phyloP scores from a whole-genome alignment of 1,140 invertebrate species.

The Drosophila baimaii region DNA sequence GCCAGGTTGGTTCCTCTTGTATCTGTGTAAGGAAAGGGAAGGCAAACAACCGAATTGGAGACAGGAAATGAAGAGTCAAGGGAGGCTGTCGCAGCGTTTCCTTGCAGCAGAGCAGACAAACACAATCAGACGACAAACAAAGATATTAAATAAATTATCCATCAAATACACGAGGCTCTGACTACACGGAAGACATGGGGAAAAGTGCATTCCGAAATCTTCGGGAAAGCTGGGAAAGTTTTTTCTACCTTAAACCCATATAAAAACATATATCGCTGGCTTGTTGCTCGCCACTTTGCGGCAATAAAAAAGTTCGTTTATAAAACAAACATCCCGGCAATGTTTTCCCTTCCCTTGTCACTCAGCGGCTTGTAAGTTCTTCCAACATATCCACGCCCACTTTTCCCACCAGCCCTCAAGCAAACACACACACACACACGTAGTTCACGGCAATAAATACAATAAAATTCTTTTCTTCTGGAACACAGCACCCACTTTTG shows the following conservation, averaged over 20 bases:
- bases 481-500: neutral
- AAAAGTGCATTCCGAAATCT: slow-evolving; percentile 13
- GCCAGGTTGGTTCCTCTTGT: rapidly evolving
- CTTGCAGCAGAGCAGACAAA: neutral
- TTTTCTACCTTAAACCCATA: slow-evolving; percentile 3
- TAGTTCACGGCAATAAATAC: slow-evolving; percentile 36
- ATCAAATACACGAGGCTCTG: slow-evolving; percentile 4
- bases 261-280: slow-evolving; percentile 12
- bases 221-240: neutral
- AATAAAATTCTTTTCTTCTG: slow-evolving; percentile 28
- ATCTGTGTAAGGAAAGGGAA: neutral
- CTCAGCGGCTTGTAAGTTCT: slow-evolving; percentile 68
- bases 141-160: slow-evolving; percentile 18
- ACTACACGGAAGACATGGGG: neutral
- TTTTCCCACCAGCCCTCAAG: slow-evolving; percentile 6
- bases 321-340: slow-evolving; percentile 67
- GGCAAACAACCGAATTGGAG: slow-evolving; percentile 41
- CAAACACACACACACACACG: slow-evolving; percentile 10
- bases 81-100: neutral
- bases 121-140: slow-evolving; percentile 15
- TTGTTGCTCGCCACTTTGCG: slow-evolving; percentile 68
- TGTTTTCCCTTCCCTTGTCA: slow-evolving; percentile 62
- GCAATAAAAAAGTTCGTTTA: slow-evolving; percentile 78
- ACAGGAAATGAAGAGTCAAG: slow-evolving; percentile 49
- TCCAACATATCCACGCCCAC: slow-evolving; percentile 29